Evolutionary conservation across 2,888 invertebrate species (phyloP).

Genomic region (Tinea trinotella): DNA sequence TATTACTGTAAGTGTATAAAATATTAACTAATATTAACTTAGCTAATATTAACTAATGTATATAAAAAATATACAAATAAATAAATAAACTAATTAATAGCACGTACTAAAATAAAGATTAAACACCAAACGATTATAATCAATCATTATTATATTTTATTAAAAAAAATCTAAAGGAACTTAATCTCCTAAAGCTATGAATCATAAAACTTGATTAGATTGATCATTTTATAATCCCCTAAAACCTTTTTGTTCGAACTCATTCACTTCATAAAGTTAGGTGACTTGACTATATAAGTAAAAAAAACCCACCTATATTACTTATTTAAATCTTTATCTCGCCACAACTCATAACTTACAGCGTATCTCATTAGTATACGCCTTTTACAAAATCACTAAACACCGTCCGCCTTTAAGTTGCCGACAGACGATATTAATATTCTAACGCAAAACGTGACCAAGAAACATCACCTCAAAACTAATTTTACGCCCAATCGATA

Average conservation of each 20-base stretch:
- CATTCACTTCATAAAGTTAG: conserved; percentile 2
- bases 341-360: conserved; percentile 59
- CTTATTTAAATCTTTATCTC: conserved; percentile 63
- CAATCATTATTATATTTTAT: too few relatives aligned
- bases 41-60: too few relatives aligned
- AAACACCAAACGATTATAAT: too few relatives aligned
- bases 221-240: conserved; percentile 9
- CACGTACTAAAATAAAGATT: too few relatives aligned
- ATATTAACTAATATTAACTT: too few relatives aligned
- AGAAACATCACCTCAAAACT: conserved; percentile 45
- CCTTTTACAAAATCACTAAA: conserved; percentile 44
- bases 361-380: conserved; percentile 57
- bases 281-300: conserved; percentile 14
- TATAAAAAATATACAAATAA: too few relatives aligned
- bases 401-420: conserved; percentile 39
- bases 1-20: too few relatives aligned
- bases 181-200: background rate
- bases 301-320: conserved; percentile 44
- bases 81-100: too few relatives aligned
- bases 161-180: background rate
- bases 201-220: conserved; percentile 11
- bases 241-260: background rate
- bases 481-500: conserved; percentile 67
- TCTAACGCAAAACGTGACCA: conserved; percentile 58
- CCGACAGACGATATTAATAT: conserved; percentile 53